Base-by-base conservation (phyloP, 2,888 invertebrate species). In the Sphaerophoria rueppellii region DNA sequence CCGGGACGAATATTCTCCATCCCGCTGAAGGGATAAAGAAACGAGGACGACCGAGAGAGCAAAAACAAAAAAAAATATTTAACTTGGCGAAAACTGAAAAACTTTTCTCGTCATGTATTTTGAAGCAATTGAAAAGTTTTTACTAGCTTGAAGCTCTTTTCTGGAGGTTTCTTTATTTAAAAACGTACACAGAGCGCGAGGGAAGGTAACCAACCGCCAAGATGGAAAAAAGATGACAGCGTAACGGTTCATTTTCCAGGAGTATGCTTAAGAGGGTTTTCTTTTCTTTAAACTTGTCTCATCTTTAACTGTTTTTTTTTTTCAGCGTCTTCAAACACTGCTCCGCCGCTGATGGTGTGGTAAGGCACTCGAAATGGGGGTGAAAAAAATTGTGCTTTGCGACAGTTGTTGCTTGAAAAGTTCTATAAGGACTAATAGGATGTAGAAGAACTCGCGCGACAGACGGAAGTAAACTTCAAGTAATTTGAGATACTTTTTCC, bases 21-120 rank as follows among this genome's bases (percentile, higher is more conserved):
- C 40, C 40, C 54, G 14, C 60, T 24, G 16, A 52, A 69, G 37
- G 37, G 46, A 50, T 34, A 60, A 58, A 34, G n/a, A 67, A 70
- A 32, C 9, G 57, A 9, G 32, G 34, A 34, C 16, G 34, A 46
- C 6, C 9, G 40, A 9, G 2, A 4, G 14, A 55, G 43, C 14
- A 35, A 6, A 5, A 43, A 4, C 6, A 48, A 50, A 57, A 85
- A 73, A 75, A 76, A 72, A 54, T 61, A 76, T 80, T 80, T 76
- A 85, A 85, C 85, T 81, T 85, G 80, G 81, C 73, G 85, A 85
- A 81, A 81, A 81, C 81, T 81, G 85, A 85, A 81, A 85, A 85
- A 85, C 63, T 81, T 85, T 85, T 81, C 81, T 85, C 81, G 81
- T 85, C 85, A 85, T 85, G 85, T 85, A 85, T 85, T 85, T 85